Percentiles rank a stretch among this genome's conserved stretches.
These are phyloP conservation scores for Luffia ferchaultella DNA, from an alignment of 2,888 invertebrate genomes.

Conservation along the genomic window DNA sequence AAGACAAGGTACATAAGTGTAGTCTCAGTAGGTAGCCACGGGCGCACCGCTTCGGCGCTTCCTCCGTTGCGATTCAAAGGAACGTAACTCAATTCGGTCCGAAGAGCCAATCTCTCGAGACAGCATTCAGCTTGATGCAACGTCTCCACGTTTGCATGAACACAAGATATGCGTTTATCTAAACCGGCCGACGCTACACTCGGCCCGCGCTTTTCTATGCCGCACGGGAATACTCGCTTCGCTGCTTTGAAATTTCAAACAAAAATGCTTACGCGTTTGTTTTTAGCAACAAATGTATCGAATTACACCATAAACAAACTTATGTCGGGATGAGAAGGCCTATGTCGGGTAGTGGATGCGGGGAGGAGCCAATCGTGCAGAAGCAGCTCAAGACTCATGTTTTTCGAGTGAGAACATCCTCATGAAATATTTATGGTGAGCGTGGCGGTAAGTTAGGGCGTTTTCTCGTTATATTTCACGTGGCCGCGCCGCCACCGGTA, in stretches of 20 bases:
- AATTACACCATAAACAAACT: too few species aligned
- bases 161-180: not conserved
- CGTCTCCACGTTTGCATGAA: slow-evolving; percentile 6
- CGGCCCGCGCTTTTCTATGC: too few species aligned
- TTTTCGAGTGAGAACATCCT: slow-evolving; percentile 12
- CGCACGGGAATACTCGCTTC: not conserved
- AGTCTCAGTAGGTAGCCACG: too few species aligned
- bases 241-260: not conserved
- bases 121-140: slow-evolving; percentile 2
- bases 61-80: not conserved
- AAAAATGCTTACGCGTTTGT: not conserved
- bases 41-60: not conserved
- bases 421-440: slow-evolving; percentile 18
- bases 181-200: not conserved
- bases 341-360: too few species aligned
- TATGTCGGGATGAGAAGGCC: too few species aligned
- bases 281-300: not conserved
- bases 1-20: too few species aligned
- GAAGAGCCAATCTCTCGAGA: slow-evolving; percentile 6
- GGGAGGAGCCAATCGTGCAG: slow-evolving; percentile 3
- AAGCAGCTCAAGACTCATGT: slow-evolving; percentile 6
- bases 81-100: slow-evolving; percentile 4
- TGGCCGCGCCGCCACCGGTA: not conserved
- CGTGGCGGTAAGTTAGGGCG: slow-evolving; percentile 5
- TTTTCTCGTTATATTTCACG: slow-evolving; percentile 6